Conservation (phyloP, 92 coral and sea anemone genomes). For the Parazoanthus atlanticus region DNA sequence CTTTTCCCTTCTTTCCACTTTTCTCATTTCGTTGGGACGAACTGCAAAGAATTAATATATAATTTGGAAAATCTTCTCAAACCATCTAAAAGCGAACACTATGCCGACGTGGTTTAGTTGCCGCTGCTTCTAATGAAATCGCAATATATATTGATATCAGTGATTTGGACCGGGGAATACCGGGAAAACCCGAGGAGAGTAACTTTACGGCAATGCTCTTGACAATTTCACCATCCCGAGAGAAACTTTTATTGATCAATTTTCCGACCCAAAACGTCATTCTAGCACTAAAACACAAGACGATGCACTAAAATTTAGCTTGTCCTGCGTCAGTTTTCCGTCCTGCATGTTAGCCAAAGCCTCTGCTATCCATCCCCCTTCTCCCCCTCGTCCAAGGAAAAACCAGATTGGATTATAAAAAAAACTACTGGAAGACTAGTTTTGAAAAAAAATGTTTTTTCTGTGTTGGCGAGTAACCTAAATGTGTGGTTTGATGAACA, state of each 20-base stretch:
- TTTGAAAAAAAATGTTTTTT: no score
- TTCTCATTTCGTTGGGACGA: slow-evolving; percentile 27
- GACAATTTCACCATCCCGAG: neutral
- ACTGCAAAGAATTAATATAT: neutral
- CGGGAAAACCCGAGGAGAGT: neutral
- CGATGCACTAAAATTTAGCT: no score
- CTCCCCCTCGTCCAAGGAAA: no score
- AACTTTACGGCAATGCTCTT: neutral
- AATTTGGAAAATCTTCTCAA: neutral
- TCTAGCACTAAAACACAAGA: no score
- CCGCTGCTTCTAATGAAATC: neutral
- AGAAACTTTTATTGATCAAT: neutral
- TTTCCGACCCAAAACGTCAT: neutral
- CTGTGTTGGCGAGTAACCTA: no score
- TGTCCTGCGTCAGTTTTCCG: neutral
- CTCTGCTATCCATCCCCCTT: no score
- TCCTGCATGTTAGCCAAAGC: neutral
- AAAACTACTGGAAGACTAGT: no score
- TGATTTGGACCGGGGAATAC: neutral
- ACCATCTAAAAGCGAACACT: neutral
- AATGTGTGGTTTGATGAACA: no score
- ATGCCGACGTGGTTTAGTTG: neutral
- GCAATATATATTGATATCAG: neutral
- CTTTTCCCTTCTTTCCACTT: slow-evolving; percentile 30
- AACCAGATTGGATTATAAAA: no score